Evolutionary conservation across 2,113 vertebrate species (phyloP), one percentile per base, ranked within the genome.

Genomic region (Hemichromis elongatus): DNA sequence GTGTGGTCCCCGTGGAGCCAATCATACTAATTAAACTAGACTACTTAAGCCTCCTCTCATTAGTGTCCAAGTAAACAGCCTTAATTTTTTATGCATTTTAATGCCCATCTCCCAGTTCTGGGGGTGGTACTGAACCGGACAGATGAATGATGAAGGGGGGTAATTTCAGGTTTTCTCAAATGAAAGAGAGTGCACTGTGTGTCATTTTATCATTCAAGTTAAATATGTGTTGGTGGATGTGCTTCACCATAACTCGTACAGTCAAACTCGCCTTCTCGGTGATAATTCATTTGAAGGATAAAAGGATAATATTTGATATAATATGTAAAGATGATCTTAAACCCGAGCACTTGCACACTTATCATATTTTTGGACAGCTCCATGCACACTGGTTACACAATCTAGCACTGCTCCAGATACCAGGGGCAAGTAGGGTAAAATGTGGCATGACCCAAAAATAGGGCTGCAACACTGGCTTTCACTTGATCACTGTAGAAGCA

Each of bases 11-110:
- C 80, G 73, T 79, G 87, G 92, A 94, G 91, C 90, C 92, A 92
- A 91, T 93, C 90, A 93, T 89, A 91, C 92, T 94, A 96, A 96
- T 96, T 95, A 96, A 93, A 91, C 95, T 91, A 87, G 94, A 96
- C 93, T 91, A 91, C 96, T 92, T 94, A 95, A 95, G 89, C 90
- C 93, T 93, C 92, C 94, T 97, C 96, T 97, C 96, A 96, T 97
- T 97, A 98, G 96, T 90, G 96, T 94, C 96, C 96, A 85, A 96
- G 97, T 97, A 97, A 97, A 97, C 96, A 97, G 96, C 94, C 88
- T 95, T 97, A 96, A 97, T 97, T 96, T 96, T 96, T 95, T 96
- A 97, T 96, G 96, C 96, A 97, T 97, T 96, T 98, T 97, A 97
- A 98, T 97, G 96, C 95, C 93, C 96, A 95, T 96, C 96, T 97